Evolutionary conservation across 2,888 invertebrate species (phyloP), one percentile per base, ranked within the genome.

Genomic region (Dicyrtoma fusca): DNA sequence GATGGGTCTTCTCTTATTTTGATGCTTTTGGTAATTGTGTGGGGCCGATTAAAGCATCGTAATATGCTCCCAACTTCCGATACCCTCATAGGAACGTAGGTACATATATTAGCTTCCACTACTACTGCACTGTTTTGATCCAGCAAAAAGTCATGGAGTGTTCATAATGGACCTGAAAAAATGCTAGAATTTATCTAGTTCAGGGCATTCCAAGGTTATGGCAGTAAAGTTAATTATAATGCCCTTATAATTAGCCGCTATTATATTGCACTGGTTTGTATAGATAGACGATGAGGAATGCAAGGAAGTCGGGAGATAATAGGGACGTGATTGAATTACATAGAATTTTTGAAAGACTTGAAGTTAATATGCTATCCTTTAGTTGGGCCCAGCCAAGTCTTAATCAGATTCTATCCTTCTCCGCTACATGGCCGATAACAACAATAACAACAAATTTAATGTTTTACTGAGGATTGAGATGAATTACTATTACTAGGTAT

Each of bases 161-260:
- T 34, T 34, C 34, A 57, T 57, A 25, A 26, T 8, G 57, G 25
- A 57, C 23, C 25, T 25, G 25, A 57, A 57, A 57, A 25, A 23
- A 57, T 25, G 5, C 8, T 57, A 3, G 25, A 57, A 57, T 25
- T 57, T 57, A 25, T 57, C 26, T 57, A 57, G 25, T 57, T 51
- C 26, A n/a, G 51, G 66, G 34, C 66, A 53, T 53, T 21, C 51
- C 53, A 66, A 66, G 66, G 66, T 66, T 66, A 53, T 42, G 53
- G n/a, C 42, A 66, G 53, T 66, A 66, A 66, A 53, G 51, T 66
- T 53, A 42, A 66, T 66, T 45, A 47, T 63, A 63, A 47, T 63
- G n/a, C 47, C 45, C n/a, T 45, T 63, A 17, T 49, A 17, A 49
- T 17, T 49, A 49, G 4, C 4, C 49, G 17, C 49, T n/a, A n/a